Evolutionary conservation across 2,888 invertebrate genomes (phyloP).

Genomic region (Rapana venosa): DNA sequence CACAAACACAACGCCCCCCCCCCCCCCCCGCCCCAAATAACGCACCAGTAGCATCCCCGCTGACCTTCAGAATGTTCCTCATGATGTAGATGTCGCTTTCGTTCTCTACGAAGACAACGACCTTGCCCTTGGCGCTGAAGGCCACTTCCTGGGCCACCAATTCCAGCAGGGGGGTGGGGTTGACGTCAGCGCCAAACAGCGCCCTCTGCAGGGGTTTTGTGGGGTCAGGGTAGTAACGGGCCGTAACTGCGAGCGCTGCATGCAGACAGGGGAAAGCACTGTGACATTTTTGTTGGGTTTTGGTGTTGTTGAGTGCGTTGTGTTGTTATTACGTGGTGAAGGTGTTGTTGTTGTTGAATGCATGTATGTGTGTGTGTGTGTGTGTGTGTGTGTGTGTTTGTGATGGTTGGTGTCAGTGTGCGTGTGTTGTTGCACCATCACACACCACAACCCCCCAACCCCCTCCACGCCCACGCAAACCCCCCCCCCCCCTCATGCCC

Average conservation of each 20-base stretch:
- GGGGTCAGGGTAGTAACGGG: constrained; percentile 54
- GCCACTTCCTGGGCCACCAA: constrained; percentile 62
- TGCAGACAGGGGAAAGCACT: background rate
- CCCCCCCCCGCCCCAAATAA: too few relatives aligned
- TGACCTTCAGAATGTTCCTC: constrained; percentile 53
- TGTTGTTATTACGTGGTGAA: background rate
- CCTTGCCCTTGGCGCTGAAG: constrained; percentile 58
- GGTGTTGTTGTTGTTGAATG: background rate
- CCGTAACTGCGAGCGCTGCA: constrained; percentile 57
- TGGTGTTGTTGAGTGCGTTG: background rate
- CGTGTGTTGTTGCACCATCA: too few relatives aligned
- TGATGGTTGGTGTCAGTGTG: too few relatives aligned
- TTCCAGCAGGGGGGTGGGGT: constrained; percentile 63
- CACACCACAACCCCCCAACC: too few relatives aligned
- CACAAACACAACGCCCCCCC: too few relatives aligned
- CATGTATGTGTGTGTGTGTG: too few relatives aligned
- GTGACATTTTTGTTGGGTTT: background rate
- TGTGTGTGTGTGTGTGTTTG: too few relatives aligned
- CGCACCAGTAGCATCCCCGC: too few relatives aligned
- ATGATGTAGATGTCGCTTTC: constrained; percentile 49
- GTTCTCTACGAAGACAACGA: constrained; percentile 58
- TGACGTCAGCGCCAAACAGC: constrained; percentile 60
- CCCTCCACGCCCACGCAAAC: too few relatives aligned
- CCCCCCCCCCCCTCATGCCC: too few relatives aligned
- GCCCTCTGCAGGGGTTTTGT: constrained; percentile 53